Conservation (phyloP, 2,888 invertebrate species). For the Aporophyla lueneburgensis region DNA sequence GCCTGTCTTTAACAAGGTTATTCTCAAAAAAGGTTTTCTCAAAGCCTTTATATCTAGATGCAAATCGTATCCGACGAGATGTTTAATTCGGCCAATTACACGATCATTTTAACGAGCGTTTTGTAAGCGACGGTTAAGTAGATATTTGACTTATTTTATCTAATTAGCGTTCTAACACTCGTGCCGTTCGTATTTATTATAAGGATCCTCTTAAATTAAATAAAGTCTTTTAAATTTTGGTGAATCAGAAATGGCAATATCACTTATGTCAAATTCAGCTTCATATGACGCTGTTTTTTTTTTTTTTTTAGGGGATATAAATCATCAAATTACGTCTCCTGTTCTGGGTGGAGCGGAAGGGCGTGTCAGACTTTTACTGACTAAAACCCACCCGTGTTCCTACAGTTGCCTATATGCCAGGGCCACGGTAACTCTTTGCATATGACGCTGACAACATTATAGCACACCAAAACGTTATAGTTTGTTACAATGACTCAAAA, state of each 20-base stretch:
- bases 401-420: too few relatives aligned
- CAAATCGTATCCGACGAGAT: not conserved
- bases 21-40: not conserved
- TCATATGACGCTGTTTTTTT: not conserved
- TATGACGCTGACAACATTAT: not conserved
- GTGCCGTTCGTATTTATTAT: not conserved
- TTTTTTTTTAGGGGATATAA: too few relatives aligned
- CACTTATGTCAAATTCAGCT: too few relatives aligned
- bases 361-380: too few relatives aligned
- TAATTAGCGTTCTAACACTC: not conserved
- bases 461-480: not conserved
- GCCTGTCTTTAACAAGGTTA: not conserved
- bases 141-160: constrained; percentile 3
- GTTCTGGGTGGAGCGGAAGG: too few relatives aligned
- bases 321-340: too few relatives aligned
- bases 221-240: not conserved
- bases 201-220: not conserved
- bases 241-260: not conserved
- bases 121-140: constrained; percentile 2
- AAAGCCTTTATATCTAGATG: not conserved
- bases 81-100: constrained; percentile 1
- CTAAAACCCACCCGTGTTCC: too few relatives aligned
- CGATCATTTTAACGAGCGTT: constrained; percentile 13
- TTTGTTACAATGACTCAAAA: not conserved
- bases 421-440: too few relatives aligned